Conservation (phyloP, 2,113 vertebrate genomes). For the Grantiella picta region DNA sequence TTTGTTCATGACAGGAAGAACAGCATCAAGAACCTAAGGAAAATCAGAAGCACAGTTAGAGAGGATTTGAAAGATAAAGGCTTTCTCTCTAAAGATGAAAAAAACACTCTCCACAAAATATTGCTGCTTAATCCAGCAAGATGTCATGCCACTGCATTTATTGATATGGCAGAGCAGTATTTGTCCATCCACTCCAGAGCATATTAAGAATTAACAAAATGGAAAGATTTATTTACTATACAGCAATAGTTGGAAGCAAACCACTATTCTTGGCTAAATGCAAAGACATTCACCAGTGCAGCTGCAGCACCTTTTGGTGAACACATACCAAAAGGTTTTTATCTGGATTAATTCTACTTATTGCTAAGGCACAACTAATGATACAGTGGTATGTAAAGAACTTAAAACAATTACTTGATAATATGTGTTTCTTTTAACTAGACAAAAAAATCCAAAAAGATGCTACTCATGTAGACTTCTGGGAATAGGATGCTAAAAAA, state of each 20-base stretch:
- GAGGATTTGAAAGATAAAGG: not conserved
- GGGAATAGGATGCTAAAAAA: not conserved
- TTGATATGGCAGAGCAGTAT: not conserved
- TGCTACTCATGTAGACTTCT: not conserved
- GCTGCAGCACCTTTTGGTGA: not conserved
- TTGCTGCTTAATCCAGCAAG: not conserved
- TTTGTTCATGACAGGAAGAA: conserved; percentile 87
- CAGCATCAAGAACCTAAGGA: conserved; percentile 87
- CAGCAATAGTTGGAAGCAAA: not conserved
- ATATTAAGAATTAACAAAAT: not conserved
- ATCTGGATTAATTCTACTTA: not conserved
- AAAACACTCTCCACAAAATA: not conserved
- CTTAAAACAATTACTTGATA: not conserved
- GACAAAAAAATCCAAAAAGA: not conserved
- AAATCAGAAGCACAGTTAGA: not conserved
- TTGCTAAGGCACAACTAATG: not conserved
- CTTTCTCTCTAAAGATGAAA: not conserved
- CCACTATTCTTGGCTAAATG: not conserved
- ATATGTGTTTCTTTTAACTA: not conserved
- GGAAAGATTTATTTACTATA: not conserved
- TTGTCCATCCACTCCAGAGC: not conserved
- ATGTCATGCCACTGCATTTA: not conserved
- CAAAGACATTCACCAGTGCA: not conserved
- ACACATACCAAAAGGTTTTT: not conserved
- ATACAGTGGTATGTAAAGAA: not conserved